Percentiles rank a stretch among this genome's conserved stretches.
Conservation (phyloP, 1,140 invertebrate genomes). For the Nasonia giraulti region DNA sequence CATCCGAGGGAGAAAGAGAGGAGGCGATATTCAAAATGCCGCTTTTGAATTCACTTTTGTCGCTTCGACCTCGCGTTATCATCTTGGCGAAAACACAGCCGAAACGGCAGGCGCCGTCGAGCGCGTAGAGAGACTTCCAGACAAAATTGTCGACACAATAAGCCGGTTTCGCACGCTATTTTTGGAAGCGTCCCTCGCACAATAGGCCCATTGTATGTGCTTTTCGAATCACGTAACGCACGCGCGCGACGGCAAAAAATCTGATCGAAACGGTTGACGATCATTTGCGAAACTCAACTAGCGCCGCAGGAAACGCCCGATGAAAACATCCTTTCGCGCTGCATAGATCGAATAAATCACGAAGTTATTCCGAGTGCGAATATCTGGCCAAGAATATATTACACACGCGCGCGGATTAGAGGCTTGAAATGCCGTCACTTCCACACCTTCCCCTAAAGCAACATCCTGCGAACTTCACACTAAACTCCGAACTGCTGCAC, state of each 20-base stretch:
- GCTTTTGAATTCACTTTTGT: no score
- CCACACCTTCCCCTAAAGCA: neutral
- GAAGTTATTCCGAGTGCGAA: no score
- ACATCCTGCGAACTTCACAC: neutral
- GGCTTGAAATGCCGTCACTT: neutral
- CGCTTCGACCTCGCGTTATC: neutral
- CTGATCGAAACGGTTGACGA: no score
- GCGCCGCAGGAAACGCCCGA: no score
- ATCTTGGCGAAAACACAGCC: neutral
- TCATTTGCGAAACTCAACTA: no score
- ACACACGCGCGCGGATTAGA: no score
- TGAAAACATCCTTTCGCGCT: no score
- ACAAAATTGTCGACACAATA: conserved; percentile 50
- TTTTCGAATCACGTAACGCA: neutral
- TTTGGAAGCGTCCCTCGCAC: conserved; percentile 28
- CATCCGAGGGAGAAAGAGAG: neutral
- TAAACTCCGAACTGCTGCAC: neutral
- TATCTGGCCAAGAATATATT: no score
- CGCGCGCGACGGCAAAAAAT: no score
- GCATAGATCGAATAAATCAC: no score
- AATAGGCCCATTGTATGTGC: conserved; percentile 42
- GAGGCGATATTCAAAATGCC: no score
- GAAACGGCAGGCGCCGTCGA: neutral
- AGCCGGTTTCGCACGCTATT: conserved; percentile 47
- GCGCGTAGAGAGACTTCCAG: conserved; percentile 20